Evolutionary conservation across 2,888 invertebrate species (phyloP), one percentile per base, ranked within the genome.

Genomic region (Girardia tigrina): DNA sequence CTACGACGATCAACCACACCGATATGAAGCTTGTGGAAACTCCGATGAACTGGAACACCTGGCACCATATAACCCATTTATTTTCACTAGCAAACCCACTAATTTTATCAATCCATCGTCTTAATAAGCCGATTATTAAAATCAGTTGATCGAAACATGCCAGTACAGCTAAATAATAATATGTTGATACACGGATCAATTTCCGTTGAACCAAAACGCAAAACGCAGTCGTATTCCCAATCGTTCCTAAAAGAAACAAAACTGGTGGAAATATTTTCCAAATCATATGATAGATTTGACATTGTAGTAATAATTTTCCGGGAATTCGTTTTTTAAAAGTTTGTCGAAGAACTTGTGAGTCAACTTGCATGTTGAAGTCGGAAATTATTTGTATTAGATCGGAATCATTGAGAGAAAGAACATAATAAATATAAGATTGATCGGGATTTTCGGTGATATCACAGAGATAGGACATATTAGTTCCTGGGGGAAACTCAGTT

Each of bases 1-100:
- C 81, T 0, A 82, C 82, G 14, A 82, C 80, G 73, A 83, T 82
- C 12, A 82, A 78, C 82, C 82, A 82, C 1, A 81, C 82, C 0
- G 81, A 81, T 6, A 80, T 79, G 76, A 82, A 81, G 74, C 82
- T 82, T 75, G 80, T 79, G 6, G 81, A 78, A 77, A 81, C 82
- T 1, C 81, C 81, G 0, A 81, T 56, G 28, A 80, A 79, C 0
- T 79, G 78, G 16, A 80, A 79, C 8, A 78, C 8, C 76, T 82
- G 82, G 77, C 82, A 82, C 29, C 80, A 71, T 79, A 80, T 80
- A 71, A 79, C 78, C 23, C 79, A 79, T 56, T 79, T 77, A 72
- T 80, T 77, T 56, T 79, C 77, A 14, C 81, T 71, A 42, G 81
- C 81, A n/a, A 78, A 71, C 0, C 80, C 79, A 12, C 80, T 79